Evolutionary conservation across 2,888 invertebrate genomes (phyloP).

Genomic region (Chaetoderma sp.): DNA sequence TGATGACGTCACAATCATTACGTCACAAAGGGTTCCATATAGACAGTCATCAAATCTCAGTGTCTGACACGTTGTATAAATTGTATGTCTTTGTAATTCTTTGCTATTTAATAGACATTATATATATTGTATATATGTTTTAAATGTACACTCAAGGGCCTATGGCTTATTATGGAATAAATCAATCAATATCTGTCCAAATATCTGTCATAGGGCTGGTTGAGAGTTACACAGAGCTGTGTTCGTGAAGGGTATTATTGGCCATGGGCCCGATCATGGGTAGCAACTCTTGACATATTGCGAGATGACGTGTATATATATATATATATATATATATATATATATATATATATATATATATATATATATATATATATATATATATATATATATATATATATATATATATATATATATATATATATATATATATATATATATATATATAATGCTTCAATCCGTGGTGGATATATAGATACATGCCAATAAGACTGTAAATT

Average conservation of each 20-base stretch:
- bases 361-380: constrained; percentile 9
- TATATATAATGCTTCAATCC: too few relatives aligned
- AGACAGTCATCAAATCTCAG: too few relatives aligned
- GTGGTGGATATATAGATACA: neutral
- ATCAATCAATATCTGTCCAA: too few relatives aligned
- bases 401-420: constrained; percentile 6
- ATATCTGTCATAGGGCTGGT: too few relatives aligned
- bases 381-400: constrained; percentile 9
- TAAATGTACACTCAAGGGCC: too few relatives aligned
- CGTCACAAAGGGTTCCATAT: too few relatives aligned
- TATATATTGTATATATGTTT: too few relatives aligned
- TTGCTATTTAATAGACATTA: too few relatives aligned
- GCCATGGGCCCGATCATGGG: neutral
- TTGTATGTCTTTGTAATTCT: too few relatives aligned
- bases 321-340: constrained; percentile 6
- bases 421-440: constrained; percentile 4
- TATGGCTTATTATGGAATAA: too few relatives aligned
- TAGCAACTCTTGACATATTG: neutral
- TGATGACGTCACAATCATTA: too few relatives aligned
- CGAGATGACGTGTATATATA: neutral
- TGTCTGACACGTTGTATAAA: too few relatives aligned
- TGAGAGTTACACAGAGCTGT: neutral
- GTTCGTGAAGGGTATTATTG: neutral
- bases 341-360: constrained; percentile 9
- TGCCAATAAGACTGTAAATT: neutral